These are phyloP conservation scores for Eupithecia exiguata DNA, from an alignment of 2,888 invertebrate species.

Conservation along the genomic window DNA sequence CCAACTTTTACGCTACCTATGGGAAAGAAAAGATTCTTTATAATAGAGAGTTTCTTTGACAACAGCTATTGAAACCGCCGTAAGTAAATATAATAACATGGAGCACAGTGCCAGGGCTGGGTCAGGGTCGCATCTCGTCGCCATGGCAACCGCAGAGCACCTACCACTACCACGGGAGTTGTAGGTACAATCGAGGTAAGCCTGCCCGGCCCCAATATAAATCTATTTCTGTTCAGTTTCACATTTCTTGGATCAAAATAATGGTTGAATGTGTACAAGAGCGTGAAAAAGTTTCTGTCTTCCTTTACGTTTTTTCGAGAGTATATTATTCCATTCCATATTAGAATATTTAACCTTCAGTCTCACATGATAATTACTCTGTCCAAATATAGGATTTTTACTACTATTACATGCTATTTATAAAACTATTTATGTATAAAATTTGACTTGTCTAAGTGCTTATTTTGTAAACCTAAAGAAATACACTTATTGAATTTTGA, in stretches of 20 bases:
- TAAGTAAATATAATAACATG: slow-evolving; percentile 3
- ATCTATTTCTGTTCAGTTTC: not conserved
- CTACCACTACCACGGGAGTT: not conserved
- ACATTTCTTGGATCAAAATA: not conserved
- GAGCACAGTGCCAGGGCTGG: not conserved
- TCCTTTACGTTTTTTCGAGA: not conserved
- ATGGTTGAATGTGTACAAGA: not conserved
- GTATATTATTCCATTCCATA: not conserved
- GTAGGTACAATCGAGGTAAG: not conserved
- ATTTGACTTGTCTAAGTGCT: too few species aligned
- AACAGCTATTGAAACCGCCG: not conserved
- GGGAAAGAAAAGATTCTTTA: not conserved
- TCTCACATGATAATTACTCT: not conserved
- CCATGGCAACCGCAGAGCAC: slow-evolving; percentile 46
- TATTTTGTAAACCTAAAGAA: too few species aligned
- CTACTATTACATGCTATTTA: too few species aligned
- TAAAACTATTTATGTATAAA: too few species aligned
- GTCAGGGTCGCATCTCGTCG: slow-evolving; percentile 35
- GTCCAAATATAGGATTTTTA: too few species aligned
- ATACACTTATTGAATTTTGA: too few species aligned
- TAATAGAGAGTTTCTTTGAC: not conserved
- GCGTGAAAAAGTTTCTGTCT: too few species aligned
- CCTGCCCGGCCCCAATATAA: not conserved
- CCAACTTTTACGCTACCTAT: not conserved
- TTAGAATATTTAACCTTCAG: not conserved